Percentiles rank a stretch among this genome's conserved stretches.
Evolutionary conservation across 2,888 invertebrate species (phyloP).

Genomic region (Idaea biselata): DNA sequence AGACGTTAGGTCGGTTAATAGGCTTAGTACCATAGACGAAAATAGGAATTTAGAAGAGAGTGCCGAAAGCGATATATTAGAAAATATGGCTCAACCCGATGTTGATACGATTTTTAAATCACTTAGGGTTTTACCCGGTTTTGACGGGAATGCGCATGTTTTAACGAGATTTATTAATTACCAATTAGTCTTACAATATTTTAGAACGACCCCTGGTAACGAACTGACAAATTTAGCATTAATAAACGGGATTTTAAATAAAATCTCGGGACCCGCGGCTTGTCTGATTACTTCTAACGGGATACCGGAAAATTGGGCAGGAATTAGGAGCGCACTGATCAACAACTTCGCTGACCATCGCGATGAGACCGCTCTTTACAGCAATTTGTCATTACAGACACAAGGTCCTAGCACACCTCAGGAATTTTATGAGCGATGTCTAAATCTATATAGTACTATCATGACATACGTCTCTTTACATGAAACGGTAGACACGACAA

Average conservation of each 20-base stretch:
- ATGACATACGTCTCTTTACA: constrained; percentile 29
- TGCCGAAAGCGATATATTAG: too few species aligned
- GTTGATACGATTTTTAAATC: neutral
- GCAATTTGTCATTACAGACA: constrained; percentile 23
- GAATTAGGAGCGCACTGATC: constrained; percentile 24
- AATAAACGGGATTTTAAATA: constrained; percentile 26
- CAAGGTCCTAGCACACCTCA: constrained; percentile 26
- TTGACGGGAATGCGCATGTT: constrained; percentile 24
- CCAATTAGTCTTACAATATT: constrained; percentile 13
- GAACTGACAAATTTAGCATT: constrained; percentile 17
- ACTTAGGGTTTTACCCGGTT: constrained; percentile 14
- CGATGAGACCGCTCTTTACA: constrained; percentile 29
- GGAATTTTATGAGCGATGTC: constrained; percentile 31
- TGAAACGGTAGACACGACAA: constrained; percentile 22
- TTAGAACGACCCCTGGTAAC: constrained; percentile 3
- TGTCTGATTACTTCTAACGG: constrained; percentile 31
- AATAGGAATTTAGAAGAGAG: too few species aligned
- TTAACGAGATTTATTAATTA: constrained; percentile 29
- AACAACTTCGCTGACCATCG: constrained; percentile 32
- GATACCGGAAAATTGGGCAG: constrained; percentile 27
- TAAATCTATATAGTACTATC: constrained; percentile 29
- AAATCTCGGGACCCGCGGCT: constrained; percentile 28
- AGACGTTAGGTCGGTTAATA: neutral
- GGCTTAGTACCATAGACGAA: neutral
- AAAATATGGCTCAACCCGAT: neutral